Evolutionary conservation across 2,888 invertebrate genomes (phyloP).

Genomic region (Sminthurinus aureus): DNA sequence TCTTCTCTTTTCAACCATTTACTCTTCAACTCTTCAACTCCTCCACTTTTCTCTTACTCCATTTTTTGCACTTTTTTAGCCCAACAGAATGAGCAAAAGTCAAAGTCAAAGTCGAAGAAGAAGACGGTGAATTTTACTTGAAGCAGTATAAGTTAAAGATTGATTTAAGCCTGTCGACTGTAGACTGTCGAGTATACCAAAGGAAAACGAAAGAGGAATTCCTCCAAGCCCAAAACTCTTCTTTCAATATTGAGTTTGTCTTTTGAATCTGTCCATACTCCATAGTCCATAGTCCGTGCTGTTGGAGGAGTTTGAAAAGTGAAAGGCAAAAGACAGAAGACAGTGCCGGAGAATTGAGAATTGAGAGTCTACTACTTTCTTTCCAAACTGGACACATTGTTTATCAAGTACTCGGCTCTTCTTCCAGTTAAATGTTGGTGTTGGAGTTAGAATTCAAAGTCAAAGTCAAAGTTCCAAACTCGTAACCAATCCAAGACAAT

Average conservation of each 20-base stretch:
- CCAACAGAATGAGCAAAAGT: conserved; percentile 9
- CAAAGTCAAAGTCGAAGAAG: background rate
- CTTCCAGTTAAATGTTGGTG: background rate
- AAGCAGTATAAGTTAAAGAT: conserved; percentile 45
- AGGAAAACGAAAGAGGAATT: background rate
- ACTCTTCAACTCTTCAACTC: conserved; percentile 1
- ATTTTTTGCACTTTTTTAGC: conserved; percentile 25
- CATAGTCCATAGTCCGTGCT: too few relatives aligned
- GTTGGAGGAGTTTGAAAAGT: background rate
- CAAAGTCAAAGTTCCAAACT: too few relatives aligned
- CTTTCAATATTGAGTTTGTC: conserved; percentile 48
- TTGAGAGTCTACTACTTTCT: background rate
- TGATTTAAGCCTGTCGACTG: conserved; percentile 44
- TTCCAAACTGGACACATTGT: background rate
- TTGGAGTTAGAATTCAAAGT: background rate
- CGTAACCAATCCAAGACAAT: too few relatives aligned
- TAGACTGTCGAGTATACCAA: background rate
- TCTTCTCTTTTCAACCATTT: conserved; percentile 17
- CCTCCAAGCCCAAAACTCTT: background rate
- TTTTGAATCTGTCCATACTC: conserved; percentile 36
- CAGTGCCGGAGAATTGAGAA: too few relatives aligned
- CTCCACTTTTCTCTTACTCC: background rate
- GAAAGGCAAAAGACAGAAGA: too few relatives aligned
- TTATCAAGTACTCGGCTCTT: background rate
- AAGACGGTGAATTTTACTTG: conserved; percentile 34